Base-by-base conservation (phyloP, 2,888 invertebrate species). In the Chloromyia formosa region DNA sequence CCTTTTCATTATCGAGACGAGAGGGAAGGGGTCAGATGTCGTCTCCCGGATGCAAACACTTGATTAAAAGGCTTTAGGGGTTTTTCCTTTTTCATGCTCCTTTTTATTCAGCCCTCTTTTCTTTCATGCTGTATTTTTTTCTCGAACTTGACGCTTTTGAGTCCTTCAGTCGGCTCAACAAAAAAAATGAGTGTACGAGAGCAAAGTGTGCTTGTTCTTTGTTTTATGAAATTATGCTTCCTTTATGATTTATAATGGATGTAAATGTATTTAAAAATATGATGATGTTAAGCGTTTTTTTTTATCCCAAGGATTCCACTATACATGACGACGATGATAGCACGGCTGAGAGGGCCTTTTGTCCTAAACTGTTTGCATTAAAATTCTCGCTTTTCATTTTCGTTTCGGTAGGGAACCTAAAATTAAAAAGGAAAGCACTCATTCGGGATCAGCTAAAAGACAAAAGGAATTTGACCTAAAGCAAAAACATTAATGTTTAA, bases 51-150 rank as follows among this genome's bases (percentile, higher is more conserved):
- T 61, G 49, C 62, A 58, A 73, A 62, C 73, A 73, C 73, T 73
- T 73, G 73, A 73, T 73, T 73, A 73, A 73, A 73, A 60, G 73
- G 73, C 73, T 62, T 61, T 12, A 62, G 73, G 73, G 73, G 18
- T 49, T 73, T 35, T 73, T 61, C 16, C 18, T 35, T 35, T n/a
- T 54, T 42, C 54, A 22, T 72, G 22, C 58, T 23, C 49, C 40
- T 42, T 18, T 23, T 16, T 7, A 35, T 20, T 9, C 35, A 22
- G 9, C 23, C 20, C 45, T 16, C 4, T 62, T 62, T 35, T 35
- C 27, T 35, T 35, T 35, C 27, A 35, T 35, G 27, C 27, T 35
- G 27, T 2, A 54, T 18, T 18, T 53, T 22, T 56, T n/a, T 56
- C 54, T 56, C 16, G 54, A 54, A 56, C 71, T 53, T 35, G 20